A percentile compares a stretch with the other conserved stretches of the same genome.
phyloP scores from a whole-genome alignment of 2,888 invertebrate genomes.

The Lycophotia porphyrea region DNA sequence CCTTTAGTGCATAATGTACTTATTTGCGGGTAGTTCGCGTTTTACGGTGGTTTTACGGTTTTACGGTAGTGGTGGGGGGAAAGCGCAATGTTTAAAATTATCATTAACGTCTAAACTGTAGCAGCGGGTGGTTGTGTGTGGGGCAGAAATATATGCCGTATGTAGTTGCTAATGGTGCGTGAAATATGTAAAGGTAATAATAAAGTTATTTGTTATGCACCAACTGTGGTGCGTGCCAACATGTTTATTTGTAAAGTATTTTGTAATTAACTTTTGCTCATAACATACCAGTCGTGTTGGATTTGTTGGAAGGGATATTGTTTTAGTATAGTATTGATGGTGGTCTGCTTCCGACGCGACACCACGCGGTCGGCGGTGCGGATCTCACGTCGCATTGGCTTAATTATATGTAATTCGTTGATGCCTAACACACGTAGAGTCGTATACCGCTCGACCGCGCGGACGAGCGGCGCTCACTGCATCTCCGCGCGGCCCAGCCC shows the following conservation, averaged over 20 bases:
- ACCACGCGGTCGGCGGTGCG: no score
- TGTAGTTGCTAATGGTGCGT: conserved; percentile 10
- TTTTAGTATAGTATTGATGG: neutral
- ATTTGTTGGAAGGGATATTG: neutral
- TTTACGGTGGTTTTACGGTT: no score
- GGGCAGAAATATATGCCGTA: conserved; percentile 7
- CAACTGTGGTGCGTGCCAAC: conserved; percentile 22
- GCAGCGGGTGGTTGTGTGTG: conserved; percentile 38
- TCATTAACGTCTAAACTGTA: conserved; percentile 50
- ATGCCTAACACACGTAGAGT: no score
- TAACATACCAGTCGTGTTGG: neutral
- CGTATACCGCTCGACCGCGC: no score
- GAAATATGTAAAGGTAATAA: conserved; percentile 24
- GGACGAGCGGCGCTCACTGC: no score
- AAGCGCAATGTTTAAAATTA: conserved; percentile 56
- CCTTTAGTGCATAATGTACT: conserved; percentile 19
- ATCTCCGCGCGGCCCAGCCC: no score
- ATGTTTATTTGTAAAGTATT: conserved; percentile 37
- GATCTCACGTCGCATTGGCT: no score
- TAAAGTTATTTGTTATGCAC: conserved; percentile 27
- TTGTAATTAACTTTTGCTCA: conserved; percentile 23
- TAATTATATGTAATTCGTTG: no score
- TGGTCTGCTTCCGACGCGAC: no score
- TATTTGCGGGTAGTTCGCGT: conserved; percentile 28
- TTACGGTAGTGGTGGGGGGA: conserved; percentile 31